Conservation (phyloP, 1,140 invertebrate genomes). For the Temnothorax curvispinosus region DNA sequence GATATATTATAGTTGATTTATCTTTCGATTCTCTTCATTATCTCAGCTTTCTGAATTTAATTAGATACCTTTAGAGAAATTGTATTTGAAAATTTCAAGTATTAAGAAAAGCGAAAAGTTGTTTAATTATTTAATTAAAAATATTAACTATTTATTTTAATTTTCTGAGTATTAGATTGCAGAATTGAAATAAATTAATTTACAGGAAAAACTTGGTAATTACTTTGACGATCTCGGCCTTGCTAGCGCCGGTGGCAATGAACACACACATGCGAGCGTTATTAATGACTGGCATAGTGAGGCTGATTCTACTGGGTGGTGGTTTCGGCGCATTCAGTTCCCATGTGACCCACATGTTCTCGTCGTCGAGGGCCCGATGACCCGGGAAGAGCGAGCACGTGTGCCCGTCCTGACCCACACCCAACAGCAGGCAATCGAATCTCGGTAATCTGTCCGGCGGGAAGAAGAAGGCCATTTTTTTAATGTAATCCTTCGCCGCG, state of each 20-base stretch:
- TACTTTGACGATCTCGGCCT: constrained; percentile 96
- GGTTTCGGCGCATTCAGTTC: constrained; percentile 98
- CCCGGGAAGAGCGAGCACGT: constrained; percentile 98
- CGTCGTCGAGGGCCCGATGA: constrained; percentile 90
- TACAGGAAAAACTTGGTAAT: constrained; percentile 65
- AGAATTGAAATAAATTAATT: constrained; percentile 22
- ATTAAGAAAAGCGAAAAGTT: not conserved
- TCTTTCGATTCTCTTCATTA: not conserved
- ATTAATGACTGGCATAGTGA: constrained; percentile 97
- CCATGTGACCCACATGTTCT: constrained; percentile 90
- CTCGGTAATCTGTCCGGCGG: constrained; percentile 87
- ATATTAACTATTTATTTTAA: not conserved
- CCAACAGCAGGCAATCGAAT: constrained; percentile 96
- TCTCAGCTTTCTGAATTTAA: not conserved
- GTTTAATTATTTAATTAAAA: not conserved
- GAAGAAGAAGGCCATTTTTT: constrained; percentile 89
- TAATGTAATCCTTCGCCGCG: constrained; percentile 93
- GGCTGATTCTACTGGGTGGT: constrained; percentile 95
- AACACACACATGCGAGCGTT: constrained; percentile 94
- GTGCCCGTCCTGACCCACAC: constrained; percentile 99
- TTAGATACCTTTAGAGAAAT: not conserved
- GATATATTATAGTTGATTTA: not conserved
- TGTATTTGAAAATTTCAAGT: not conserved
- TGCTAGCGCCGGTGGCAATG: constrained; percentile 92
- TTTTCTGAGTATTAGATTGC: not conserved